phyloP scores from a whole-genome alignment of 2,888 invertebrate genomes.

The Ctena decussata region DNA sequence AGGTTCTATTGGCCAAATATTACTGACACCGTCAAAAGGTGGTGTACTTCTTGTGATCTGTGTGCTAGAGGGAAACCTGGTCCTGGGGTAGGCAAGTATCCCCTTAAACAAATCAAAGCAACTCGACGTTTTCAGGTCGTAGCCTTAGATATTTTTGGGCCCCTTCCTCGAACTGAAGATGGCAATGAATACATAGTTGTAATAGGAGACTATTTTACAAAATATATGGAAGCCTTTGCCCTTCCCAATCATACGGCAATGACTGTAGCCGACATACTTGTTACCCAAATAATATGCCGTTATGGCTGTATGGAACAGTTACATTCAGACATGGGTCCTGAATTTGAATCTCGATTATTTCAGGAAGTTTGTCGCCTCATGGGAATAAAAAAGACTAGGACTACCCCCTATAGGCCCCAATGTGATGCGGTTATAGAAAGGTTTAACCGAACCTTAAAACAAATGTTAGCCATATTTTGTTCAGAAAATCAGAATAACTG shows the following conservation, averaged over 20 bases:
- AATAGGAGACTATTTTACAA: slow-evolving; percentile 64
- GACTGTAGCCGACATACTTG: slow-evolving; percentile 61
- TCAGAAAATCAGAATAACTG: slow-evolving; percentile 50
- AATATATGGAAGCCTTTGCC: slow-evolving; percentile 53
- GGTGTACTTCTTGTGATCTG: slow-evolving; percentile 51
- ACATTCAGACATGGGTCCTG: slow-evolving; percentile 64
- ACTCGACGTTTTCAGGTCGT: slow-evolving; percentile 37
- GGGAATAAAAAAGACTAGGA: slow-evolving; percentile 63
- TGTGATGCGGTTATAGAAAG: slow-evolving; percentile 61
- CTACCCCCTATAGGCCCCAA: slow-evolving; percentile 60
- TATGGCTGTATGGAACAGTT: slow-evolving; percentile 54
- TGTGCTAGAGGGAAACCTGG: slow-evolving; percentile 63
- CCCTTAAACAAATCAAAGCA: slow-evolving; percentile 36
- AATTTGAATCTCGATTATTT: slow-evolving; percentile 66
- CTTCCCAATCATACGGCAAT: slow-evolving; percentile 50
- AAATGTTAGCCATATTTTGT: slow-evolving; percentile 49
- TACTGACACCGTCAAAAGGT: slow-evolving; percentile 29
- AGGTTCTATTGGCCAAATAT: slow-evolving; percentile 60
- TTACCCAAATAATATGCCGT: slow-evolving; percentile 54
- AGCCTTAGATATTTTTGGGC: slow-evolving; percentile 67
- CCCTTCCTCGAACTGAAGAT: slow-evolving; percentile 50
- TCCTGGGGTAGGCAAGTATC: slow-evolving; percentile 53
- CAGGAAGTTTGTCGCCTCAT: slow-evolving; percentile 53
- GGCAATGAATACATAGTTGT: slow-evolving; percentile 67
- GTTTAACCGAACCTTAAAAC: slow-evolving; percentile 54